Evolutionary conservation across 30 jellyfish, hydroid and myxozoan genomes (phyloP), one percentile per base, ranked within the genome.

Genomic region (Hydra vulgaris): DNA sequence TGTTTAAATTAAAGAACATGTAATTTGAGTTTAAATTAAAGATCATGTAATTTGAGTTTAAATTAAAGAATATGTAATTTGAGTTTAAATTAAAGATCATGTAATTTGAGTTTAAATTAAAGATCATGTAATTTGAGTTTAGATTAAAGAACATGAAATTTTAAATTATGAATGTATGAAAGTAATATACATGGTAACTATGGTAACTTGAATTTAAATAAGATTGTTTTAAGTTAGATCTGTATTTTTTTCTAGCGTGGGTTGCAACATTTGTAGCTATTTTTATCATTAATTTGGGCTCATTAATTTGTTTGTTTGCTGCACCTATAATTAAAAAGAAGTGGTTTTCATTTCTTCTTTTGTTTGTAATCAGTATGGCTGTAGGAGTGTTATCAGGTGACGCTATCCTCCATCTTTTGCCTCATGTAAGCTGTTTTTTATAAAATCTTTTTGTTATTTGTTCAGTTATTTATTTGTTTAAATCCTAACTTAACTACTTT

Each of bases 311-410:
- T 25, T 83, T 85, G 55, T 74, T 84, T 25, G 83, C 87, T 20
- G 92, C 97, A 7, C 97, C 97, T 15, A 61, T 85, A 82, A 76
- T 82, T 23, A 82, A 89, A 8, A 84, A 83, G 66, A 84, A 78
- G 54, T 75, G 90, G 77, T 89, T 89, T 79, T 40, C 92, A 1
- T 17, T 70, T 8, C 81, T 89, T 23, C 79, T 89, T 21, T 77
- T 90, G 18, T 81, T 78, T 81, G 79, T 89, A 26, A 79, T 89
- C 23, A 92, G 94, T 20, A 25, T 89, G 26, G 97, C 89, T 76
- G 92, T 89, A 24, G 27, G 93, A 19, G 89, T 90, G 12, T 74
- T 89, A 27, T 79, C 86, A 26, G 97, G 97, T 71, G 97, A 89
- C 74, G 95, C 92, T 20, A 25, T 89, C 16, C 81, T 89, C 26